A percentile compares a stretch with the other conserved stretches of the same genome.
phyloP scores from a whole-genome alignment of 2,888 invertebrate species.

The Calliscelio sp. region DNA sequence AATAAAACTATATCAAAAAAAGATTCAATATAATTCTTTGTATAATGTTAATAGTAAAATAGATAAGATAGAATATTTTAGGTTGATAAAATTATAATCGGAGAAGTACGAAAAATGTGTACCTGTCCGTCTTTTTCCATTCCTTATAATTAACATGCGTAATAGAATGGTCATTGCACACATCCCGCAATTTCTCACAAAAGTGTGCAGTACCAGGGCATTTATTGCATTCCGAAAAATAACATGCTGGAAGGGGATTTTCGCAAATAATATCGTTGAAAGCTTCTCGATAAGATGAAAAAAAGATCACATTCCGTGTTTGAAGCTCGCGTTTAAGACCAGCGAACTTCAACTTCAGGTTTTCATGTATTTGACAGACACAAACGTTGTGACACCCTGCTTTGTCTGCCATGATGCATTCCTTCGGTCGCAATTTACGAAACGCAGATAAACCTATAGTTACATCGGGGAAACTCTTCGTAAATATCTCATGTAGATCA shows the following conservation, averaged over 20 bases:
- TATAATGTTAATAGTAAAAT: constrained; percentile 1
- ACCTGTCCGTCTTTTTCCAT: constrained; percentile 6
- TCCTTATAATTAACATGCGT: constrained; percentile 2
- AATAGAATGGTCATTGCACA: constrained; percentile 33
- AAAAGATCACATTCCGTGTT: constrained; percentile 32
- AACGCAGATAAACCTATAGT: constrained; percentile 45
- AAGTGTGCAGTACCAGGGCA: constrained; percentile 33
- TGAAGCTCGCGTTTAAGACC: constrained; percentile 20
- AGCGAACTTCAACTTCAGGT: constrained; percentile 18
- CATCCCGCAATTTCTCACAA: constrained; percentile 21
- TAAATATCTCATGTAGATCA: constrained; percentile 35
- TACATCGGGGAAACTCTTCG: constrained; percentile 21
- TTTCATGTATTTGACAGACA: constrained; percentile 49
- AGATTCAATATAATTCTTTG: background rate
- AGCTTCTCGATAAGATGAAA: constrained; percentile 31
- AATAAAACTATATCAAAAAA: background rate
- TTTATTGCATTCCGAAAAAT: constrained; percentile 33
- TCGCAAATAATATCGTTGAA: constrained; percentile 40
- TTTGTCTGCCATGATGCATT: constrained; percentile 51
- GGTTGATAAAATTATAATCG: constrained; percentile 1
- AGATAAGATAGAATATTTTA: constrained; percentile 11
- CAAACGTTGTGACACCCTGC: constrained; percentile 58
- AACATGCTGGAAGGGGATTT: constrained; percentile 15
- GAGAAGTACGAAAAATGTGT: constrained; percentile 4
- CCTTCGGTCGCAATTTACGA: constrained; percentile 45